Conservation (phyloP, 2,797 vertebrate species). For the Sebastes goodei region DNA sequence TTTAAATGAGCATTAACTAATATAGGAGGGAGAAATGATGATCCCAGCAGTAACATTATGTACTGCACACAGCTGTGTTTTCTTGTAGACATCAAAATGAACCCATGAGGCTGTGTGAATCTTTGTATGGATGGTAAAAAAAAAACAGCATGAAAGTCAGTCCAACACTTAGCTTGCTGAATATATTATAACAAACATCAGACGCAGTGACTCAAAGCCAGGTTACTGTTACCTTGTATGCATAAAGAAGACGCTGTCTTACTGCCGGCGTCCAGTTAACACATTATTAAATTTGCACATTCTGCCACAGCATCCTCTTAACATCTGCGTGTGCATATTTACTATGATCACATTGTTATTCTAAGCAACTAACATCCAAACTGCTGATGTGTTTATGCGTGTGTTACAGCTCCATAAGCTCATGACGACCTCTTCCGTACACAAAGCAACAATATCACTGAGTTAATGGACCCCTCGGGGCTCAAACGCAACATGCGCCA, state of each 20-base stretch:
- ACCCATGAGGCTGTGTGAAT: background rate
- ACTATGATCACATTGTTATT: conserved; percentile 36
- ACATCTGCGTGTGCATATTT: background rate
- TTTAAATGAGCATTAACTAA: conserved; percentile 8
- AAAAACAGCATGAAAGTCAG: conserved; percentile 19
- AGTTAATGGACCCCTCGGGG: conserved; percentile 55
- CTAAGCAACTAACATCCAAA: conserved; percentile 17
- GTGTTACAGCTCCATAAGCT: conserved; percentile 20
- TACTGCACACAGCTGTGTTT: conserved; percentile 7
- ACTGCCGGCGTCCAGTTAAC: background rate
- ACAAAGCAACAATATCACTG: conserved; percentile 35
- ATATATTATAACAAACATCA: background rate
- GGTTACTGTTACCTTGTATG: background rate
- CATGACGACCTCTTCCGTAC: conserved; percentile 21
- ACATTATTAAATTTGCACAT: conserved; percentile 18
- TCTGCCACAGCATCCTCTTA: background rate
- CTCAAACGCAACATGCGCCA: conserved; percentile 23
- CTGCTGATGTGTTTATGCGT: conserved; percentile 40
- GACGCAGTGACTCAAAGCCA: background rate
- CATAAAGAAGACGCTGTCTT: background rate
- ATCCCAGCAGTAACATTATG: conserved; percentile 28
- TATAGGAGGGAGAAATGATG: background rate
- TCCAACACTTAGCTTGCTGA: background rate
- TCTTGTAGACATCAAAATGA: conserved; percentile 12
- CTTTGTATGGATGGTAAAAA: conserved; percentile 4